phyloP scores from a whole-genome alignment of 2,888 invertebrate species.

The Coenonympha glycerion region DNA sequence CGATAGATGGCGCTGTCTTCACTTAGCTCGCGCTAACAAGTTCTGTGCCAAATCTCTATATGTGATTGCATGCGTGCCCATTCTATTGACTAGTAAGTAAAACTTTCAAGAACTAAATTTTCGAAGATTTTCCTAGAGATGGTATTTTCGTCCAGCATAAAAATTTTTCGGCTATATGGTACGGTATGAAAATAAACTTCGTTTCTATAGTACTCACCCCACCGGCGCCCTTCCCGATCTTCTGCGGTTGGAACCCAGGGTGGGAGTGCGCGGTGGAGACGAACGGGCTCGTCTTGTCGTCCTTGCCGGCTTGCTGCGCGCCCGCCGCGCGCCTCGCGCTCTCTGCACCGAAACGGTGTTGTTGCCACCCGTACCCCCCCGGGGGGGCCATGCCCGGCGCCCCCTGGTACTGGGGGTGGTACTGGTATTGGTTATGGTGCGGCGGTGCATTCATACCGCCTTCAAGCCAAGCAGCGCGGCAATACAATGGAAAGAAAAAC shows the following conservation, averaged over 20 bases:
- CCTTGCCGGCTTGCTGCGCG: constrained; percentile 56
- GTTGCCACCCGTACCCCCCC: constrained; percentile 49
- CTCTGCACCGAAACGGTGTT: constrained; percentile 74
- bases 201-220: too few species aligned
- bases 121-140: too few species aligned
- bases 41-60: too few species aligned
- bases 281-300: constrained; percentile 88
- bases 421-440: constrained; percentile 75
- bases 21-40: too few species aligned
- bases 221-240: constrained; percentile 85
- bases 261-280: constrained; percentile 91
- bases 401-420: constrained; percentile 71
- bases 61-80: too few species aligned
- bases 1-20: too few species aligned
- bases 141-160: too few species aligned
- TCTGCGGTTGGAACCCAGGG: constrained; percentile 94
- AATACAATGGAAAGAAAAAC: constrained; percentile 76
- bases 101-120: too few species aligned
- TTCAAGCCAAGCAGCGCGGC: constrained; percentile 75
- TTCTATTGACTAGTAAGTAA: too few species aligned
- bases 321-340: constrained; percentile 56
- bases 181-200: too few species aligned
- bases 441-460: constrained; percentile 77
- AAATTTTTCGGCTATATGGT: too few species aligned
- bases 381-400: constrained; percentile 47